phyloP scores from a whole-genome alignment of 64 coral and sea anemone species.

The Actinia equina region DNA sequence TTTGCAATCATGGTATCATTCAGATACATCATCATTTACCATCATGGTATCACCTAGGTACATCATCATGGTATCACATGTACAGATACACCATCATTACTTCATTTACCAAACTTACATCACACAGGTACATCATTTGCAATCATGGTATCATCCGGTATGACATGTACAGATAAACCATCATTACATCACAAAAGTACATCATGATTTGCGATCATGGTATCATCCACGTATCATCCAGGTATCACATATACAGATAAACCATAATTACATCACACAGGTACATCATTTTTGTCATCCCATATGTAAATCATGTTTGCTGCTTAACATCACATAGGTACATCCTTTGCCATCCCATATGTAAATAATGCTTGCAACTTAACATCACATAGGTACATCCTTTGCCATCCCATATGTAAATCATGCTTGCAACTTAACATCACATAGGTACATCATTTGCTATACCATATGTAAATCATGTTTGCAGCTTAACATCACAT shows the following conservation, averaged over 20 bases:
- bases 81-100: neutral
- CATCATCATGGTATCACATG: neutral
- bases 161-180: no score
- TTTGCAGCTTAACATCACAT: neutral
- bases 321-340: neutral
- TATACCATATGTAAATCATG: no score
- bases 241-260: no score
- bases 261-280: neutral
- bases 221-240: neutral
- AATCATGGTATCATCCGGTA: no score
- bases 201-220: no score
- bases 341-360: neutral
- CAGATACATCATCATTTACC: neutral
- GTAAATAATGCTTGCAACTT: neutral
- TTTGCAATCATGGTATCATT: neutral
- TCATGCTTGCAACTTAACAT: neutral
- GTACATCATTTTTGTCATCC: neutral
- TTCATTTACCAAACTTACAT: no score
- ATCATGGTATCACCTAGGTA: neutral
- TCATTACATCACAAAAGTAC: no score
- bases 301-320: no score
- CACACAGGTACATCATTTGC: no score
- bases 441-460: neutral
- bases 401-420: neutral
- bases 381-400: neutral